phyloP scores from a whole-genome alignment of 2,113 vertebrate genomes.

The Muscicapa adusta region DNA sequence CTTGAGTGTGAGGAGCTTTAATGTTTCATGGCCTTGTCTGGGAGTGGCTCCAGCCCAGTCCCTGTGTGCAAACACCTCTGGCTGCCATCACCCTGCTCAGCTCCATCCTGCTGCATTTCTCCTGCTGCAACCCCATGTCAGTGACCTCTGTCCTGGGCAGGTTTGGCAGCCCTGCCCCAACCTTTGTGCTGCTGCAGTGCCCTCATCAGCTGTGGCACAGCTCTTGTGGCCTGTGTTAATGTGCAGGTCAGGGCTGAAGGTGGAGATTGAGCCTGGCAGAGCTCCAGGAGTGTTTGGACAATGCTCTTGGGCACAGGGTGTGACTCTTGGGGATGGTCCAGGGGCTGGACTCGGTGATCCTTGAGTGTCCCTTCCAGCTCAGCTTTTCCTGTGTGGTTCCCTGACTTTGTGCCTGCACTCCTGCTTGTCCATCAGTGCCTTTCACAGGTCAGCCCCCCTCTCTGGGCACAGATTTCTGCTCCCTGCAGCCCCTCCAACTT shows the following conservation, averaged over 20 bases:
- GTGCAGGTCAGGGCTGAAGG: neutral
- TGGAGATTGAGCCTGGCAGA: neutral
- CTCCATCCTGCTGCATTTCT: neutral
- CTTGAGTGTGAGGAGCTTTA: neutral
- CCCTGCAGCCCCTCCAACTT: neutral
- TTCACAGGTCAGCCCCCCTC: rapidly evolving
- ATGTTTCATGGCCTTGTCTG: neutral
- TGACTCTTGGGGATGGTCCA: neutral
- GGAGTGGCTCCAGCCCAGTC: neutral
- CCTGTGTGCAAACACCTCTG: neutral
- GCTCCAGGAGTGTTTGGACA: neutral
- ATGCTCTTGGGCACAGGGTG: neutral
- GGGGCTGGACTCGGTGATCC: rapidly evolving
- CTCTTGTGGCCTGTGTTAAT: neutral
- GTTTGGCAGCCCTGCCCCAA: neutral
- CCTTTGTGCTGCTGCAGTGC: neutral
- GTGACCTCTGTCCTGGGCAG: neutral
- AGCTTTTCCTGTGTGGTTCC: neutral
- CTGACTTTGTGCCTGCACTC: neutral
- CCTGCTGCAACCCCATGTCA: neutral
- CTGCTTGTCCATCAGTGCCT: neutral
- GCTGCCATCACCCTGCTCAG: neutral
- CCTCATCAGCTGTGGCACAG: neutral
- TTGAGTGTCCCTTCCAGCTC: neutral
- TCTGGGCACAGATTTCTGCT: neutral